These are phyloP conservation scores for Brienomyrus brachyistius DNA, from an alignment of 2,113 vertebrate genomes.

Conservation along the genomic window DNA sequence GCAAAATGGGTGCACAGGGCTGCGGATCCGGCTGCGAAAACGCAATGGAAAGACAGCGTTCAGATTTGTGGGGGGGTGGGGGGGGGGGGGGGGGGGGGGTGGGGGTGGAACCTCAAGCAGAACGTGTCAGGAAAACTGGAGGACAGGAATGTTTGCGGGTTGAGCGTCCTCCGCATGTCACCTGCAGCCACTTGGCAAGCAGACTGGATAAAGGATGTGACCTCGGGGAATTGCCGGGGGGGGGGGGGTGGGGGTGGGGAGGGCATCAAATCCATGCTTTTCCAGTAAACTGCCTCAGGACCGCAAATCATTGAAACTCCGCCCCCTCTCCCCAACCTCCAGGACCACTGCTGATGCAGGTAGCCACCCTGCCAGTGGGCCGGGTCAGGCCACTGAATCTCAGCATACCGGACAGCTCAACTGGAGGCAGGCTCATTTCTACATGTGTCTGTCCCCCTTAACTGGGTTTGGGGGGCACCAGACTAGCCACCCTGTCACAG, in stretches of 20 bases:
- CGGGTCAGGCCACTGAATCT: neutral
- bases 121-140: neutral
- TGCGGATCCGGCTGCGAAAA: neutral
- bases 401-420: neutral
- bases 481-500: neutral
- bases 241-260: neutral
- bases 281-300: neutral
- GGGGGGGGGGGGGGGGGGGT: too few relatives aligned
- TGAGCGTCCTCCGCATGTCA: neutral
- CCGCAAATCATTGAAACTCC: slow-evolving; percentile 1
- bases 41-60: neutral
- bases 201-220: slow-evolving; percentile 3
- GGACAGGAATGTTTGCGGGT: neutral
- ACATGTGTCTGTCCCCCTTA: neutral
- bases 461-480: neutral
- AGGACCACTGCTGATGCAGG: neutral
- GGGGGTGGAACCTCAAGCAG: neutral
- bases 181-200: slow-evolving; percentile 16
- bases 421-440: neutral
- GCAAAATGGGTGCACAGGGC: neutral
- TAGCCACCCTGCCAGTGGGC: neutral
- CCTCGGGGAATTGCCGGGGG: neutral
- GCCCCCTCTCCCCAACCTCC: neutral
- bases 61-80: too few relatives aligned
- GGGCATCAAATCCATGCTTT: slow-evolving; percentile 1